Evolutionary conservation across 2,113 vertebrate species (phyloP).

Genomic region (Hippocampus guttulatus): DNA sequence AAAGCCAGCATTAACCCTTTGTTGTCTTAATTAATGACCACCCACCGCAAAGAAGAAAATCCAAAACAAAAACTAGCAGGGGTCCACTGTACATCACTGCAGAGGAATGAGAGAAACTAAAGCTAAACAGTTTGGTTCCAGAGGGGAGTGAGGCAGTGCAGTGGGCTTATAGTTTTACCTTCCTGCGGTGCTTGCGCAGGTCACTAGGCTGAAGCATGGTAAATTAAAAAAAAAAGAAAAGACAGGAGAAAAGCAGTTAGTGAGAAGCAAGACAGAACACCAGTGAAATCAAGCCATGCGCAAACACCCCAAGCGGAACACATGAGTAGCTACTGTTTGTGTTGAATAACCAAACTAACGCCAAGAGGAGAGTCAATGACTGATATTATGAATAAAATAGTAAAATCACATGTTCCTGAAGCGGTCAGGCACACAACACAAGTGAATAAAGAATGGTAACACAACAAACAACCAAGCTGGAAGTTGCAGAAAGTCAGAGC

Average conservation of each 20-base stretch:
- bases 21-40: too few relatives aligned
- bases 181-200: slow-evolving; percentile 98
- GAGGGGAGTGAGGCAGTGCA: neutral
- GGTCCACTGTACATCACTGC: neutral
- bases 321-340: neutral
- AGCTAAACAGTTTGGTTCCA: neutral
- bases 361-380: neutral
- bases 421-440: neutral
- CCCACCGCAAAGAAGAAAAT: neutral
- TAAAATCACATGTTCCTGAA: neutral
- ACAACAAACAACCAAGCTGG: slow-evolving; percentile 24
- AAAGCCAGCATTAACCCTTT: too few relatives aligned
- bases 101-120: neutral
- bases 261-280: slow-evolving; percentile 31
- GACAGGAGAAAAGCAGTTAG: slow-evolving; percentile 59
- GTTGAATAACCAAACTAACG: slow-evolving; percentile 2
- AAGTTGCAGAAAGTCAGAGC: slow-evolving; percentile 8
- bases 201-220: slow-evolving; percentile 95
- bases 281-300: slow-evolving; percentile 39
- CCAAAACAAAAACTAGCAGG: neutral
- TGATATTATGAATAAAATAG: too few relatives aligned
- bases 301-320: slow-evolving; percentile 7
- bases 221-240: slow-evolving; percentile 36
- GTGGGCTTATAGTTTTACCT: slow-evolving; percentile 78
- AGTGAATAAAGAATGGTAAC: slow-evolving; percentile 9